Percentiles rank a stretch among this genome's conserved stretches.
Evolutionary conservation across 2,113 vertebrate genomes (phyloP).

Genomic region (Osmerus eperlanus): DNA sequence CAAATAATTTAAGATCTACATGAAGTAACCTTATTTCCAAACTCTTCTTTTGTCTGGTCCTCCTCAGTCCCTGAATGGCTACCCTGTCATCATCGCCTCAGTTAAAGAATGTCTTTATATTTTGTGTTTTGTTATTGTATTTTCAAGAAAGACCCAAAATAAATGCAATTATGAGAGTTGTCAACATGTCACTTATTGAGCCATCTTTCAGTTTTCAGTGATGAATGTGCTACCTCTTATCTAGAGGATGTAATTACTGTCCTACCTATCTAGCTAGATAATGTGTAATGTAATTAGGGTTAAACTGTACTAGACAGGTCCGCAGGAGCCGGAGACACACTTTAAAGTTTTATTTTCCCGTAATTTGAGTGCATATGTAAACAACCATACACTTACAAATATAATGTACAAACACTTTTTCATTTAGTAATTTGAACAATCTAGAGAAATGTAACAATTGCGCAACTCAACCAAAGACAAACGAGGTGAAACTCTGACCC

Average conservation of each 20-base stretch:
- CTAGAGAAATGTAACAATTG: constrained; percentile 30
- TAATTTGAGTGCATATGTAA: constrained; percentile 42
- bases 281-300: background rate
- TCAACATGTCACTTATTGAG: background rate
- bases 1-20: too few species aligned
- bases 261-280: too few species aligned
- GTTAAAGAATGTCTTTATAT: constrained; percentile 73
- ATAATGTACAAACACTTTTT: constrained; percentile 43
- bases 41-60: too few species aligned
- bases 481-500: background rate
- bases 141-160: constrained; percentile 50
- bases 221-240: too few species aligned
- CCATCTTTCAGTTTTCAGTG: background rate
- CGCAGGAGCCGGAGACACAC: background rate
- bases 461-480: constrained; percentile 27
- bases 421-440: constrained; percentile 37
- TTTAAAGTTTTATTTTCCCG: constrained; percentile 44
- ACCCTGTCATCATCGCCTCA: constrained; percentile 54
- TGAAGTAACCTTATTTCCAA: too few species aligned
- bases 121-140: constrained; percentile 68
- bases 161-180: constrained; percentile 55
- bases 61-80: too few species aligned
- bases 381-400: constrained; percentile 46
- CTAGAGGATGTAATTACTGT: too few species aligned
- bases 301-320: background rate